These are phyloP conservation scores for Teleiodes luculella DNA, from an alignment of 2,888 invertebrate genomes.

Conservation along the genomic window DNA sequence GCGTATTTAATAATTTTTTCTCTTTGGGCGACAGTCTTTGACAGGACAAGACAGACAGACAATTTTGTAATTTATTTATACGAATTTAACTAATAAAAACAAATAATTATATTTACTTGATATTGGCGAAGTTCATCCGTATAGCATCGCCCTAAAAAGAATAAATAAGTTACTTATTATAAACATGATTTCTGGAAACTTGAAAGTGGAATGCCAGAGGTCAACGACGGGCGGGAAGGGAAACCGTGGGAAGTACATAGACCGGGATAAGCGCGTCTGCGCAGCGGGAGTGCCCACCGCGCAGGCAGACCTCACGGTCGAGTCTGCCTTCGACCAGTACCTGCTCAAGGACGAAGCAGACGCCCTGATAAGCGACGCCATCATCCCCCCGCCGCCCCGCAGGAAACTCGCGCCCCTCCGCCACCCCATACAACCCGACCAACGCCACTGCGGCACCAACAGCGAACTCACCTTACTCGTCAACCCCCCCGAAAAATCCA, in stretches of 20 bases:
- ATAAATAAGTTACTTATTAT: no score
- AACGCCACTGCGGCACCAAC: slow-evolving; percentile 45
- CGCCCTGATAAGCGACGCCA: slow-evolving; percentile 53
- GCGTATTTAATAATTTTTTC: no score
- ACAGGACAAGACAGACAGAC: no score
- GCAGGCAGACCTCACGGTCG: slow-evolving; percentile 45
- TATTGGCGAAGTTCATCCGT: no score
- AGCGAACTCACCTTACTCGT: slow-evolving; percentile 42
- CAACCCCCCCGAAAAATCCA: slow-evolving; percentile 52
- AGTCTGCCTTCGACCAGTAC: slow-evolving; percentile 51
- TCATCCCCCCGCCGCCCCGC: slow-evolving; percentile 46
- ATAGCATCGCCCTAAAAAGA: no score
- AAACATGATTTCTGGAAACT: slow-evolving; percentile 30
- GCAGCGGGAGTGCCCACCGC: slow-evolving; percentile 59
- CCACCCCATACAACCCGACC: slow-evolving; percentile 46
- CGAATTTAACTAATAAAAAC: no score
- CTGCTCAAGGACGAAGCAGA: slow-evolving; percentile 60
- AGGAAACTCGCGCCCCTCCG: slow-evolving; percentile 48
- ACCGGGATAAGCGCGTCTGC: slow-evolving; percentile 55
- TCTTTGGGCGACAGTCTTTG: no score
- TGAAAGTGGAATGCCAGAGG: slow-evolving; percentile 43
- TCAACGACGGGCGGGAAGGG: slow-evolving; percentile 63
- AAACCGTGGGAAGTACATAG: slow-evolving; percentile 56
- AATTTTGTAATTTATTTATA: no score
- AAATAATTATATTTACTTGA: no score